Evolutionary conservation across 2,113 vertebrate genomes (phyloP), one percentile per base, ranked within the genome.

Genomic region (Istiophorus platypterus): DNA sequence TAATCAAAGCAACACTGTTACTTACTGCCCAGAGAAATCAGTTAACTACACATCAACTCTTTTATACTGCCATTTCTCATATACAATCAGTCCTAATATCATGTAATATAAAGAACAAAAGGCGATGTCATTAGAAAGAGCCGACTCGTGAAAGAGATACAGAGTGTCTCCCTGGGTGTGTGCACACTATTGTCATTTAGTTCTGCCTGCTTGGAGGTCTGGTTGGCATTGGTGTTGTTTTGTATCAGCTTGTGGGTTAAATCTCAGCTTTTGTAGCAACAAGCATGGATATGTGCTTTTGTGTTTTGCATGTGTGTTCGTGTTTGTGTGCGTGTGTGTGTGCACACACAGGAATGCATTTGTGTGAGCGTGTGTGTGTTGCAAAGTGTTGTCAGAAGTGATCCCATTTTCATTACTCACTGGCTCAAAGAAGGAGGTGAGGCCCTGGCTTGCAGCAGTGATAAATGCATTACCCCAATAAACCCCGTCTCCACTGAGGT

Each of bases 331-430:
- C 66, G n/a, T 81, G 54, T 70, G 75, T 57, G 29, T 61, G 74
- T 51, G 41, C 59, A 27, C 61, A 63, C 7, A 20, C 31, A 27
- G 42, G 29, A 47, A 82, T 86, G 74, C 45, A 29, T 86, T 51
- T 87, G 81, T 89, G 82, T 81, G 79, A 51, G 47, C 66, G 34
- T 72, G 39, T 74, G 85, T 80, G 85, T 81, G 84, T 85, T 83
- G 79, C 87, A 82, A 49, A 80, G 86, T 91, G 91, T 93, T 95
- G 95, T 94, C 94, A 95, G 90, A 91, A 94, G 89, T 89, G 89
- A 95, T 95, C 93, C 92, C 86, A 92, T 94, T 93, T 94, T 95
- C 93, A 95, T 95, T 95, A 95, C 93, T 95, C 94, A 95, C 91
- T 91, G 90, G 83, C 90, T 95, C 93, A 93, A 94, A 95, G 91